Percentiles rank a stretch among this genome's conserved stretches.
phyloP scores from a whole-genome alignment of 2,797 vertebrate species.

The Clamator glandarius region DNA sequence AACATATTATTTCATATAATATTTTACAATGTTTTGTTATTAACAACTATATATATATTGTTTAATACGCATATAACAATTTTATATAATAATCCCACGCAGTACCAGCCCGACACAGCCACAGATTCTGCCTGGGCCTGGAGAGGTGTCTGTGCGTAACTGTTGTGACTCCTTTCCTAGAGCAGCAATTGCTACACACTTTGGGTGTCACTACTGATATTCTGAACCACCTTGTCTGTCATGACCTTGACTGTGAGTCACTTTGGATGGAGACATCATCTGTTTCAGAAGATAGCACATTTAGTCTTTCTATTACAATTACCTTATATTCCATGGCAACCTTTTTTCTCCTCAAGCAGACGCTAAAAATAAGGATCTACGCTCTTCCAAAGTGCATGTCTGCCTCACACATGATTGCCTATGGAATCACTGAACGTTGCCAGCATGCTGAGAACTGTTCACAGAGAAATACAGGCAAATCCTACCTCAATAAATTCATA shows the following conservation, averaged over 20 bases:
- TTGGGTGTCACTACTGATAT: neutral
- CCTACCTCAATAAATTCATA: neutral
- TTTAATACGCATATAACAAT: neutral
- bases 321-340: neutral
- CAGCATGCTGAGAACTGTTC: neutral
- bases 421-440: neutral
- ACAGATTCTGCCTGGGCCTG: neutral
- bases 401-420: neutral
- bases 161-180: neutral
- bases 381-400: neutral
- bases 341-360: neutral
- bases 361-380: neutral
- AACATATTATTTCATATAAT: neutral
- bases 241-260: neutral
- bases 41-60: neutral
- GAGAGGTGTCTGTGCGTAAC: neutral
- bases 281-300: neutral
- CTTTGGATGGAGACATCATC: neutral
- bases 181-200: neutral
- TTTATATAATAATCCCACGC: neutral
- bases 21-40: too few species aligned
- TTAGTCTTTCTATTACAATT: neutral
- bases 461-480: neutral
- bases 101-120: neutral
- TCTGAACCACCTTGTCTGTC: neutral